Base-by-base conservation (phyloP, 2,888 invertebrate species). In the Drosophila barbarae region DNA sequence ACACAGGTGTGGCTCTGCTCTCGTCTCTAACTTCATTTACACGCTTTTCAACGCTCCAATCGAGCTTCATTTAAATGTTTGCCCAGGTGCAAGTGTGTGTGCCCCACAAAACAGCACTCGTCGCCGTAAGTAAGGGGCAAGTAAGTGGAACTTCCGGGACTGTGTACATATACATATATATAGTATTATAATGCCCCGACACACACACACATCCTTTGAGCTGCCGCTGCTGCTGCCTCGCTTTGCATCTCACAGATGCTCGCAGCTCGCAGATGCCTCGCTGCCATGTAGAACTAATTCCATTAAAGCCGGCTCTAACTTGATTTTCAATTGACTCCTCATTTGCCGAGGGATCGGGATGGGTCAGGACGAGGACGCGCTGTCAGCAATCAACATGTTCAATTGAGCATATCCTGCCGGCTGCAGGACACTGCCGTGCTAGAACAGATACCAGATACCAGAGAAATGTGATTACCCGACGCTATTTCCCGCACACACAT, bases 321-420 rank as follows among this genome's bases (percentile, higher is more conserved):
- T 85, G 82, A 82, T 82, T 82, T 82, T 84, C 82, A 85, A 85
- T 82, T 82, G 85, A 85, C 85, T 82, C 84, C 81, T 77, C 84
- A 85, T 83, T 81, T 85, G 64, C 50, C 15, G 18, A 21, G 42
- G 46, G 32, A 47, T 21, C 18, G 46, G 56, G 39, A 12, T 46
- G 32, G 41, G 61, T 46, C 56, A 51, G 41, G 72, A 70, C 7
- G 23, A 41, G 8, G 41, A 41, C 68, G 66, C 65, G 71, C 77
- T 83, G 80, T 77, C 85, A 83, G 81, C 84, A 82, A 82, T 82
- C 81, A 82, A 83, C 81, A 82, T 82, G 85, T 82, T 85, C 81
- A 82, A 80, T 82, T 82, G 81, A 84, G 81, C 85, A 83, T 85
- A 84, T 82, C 81, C 81, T 77, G 76, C 69, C 65, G 52, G 69